These are phyloP conservation scores for Zaprionus ornatus DNA, from an alignment of 1,140 invertebrate genomes.

Conservation along the genomic window DNA sequence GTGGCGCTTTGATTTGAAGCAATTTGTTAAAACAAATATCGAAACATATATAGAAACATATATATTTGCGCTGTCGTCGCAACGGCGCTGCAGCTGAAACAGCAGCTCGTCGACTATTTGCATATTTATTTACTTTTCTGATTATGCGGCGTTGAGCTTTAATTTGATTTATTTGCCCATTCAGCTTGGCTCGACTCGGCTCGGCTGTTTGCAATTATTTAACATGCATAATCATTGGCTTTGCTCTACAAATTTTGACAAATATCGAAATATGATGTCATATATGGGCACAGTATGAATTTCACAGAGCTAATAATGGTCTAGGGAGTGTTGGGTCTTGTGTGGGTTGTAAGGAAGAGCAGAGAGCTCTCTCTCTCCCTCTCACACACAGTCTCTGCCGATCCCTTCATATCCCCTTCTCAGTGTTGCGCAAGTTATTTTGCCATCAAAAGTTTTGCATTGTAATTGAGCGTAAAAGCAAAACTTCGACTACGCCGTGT, in stretches of 20 bases:
- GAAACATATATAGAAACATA: constrained; percentile 52
- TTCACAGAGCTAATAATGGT: too few relatives aligned
- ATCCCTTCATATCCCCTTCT: constrained; percentile 16
- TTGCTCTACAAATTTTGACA: constrained; percentile 8
- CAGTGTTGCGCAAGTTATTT: constrained; percentile 63
- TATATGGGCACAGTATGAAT: background rate
- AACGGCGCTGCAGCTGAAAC: constrained; percentile 24
- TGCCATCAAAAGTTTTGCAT: constrained; percentile 78
- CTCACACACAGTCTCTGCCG: too few relatives aligned
- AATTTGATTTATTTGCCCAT: constrained; percentile 75
- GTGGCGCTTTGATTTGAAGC: constrained; percentile 66
- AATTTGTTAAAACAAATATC: constrained; percentile 81
- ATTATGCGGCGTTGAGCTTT: constrained; percentile 71
- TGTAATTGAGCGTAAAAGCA: constrained; percentile 81
- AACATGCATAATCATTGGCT: constrained; percentile 20
- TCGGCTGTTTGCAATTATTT: constrained; percentile 45
- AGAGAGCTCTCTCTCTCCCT: too few relatives aligned
- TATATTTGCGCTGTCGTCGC: constrained; percentile 38
- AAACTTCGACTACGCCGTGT: constrained; percentile 66
- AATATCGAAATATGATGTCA: background rate
- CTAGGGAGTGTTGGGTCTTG: too few relatives aligned
- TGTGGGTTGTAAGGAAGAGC: too few relatives aligned
- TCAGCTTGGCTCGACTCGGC: constrained; percentile 40
- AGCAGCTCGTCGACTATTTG: constrained; percentile 29
- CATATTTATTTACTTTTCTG: constrained; percentile 70